phyloP scores from a whole-genome alignment of 2,888 invertebrate genomes.

The Aethes cnicana region DNA sequence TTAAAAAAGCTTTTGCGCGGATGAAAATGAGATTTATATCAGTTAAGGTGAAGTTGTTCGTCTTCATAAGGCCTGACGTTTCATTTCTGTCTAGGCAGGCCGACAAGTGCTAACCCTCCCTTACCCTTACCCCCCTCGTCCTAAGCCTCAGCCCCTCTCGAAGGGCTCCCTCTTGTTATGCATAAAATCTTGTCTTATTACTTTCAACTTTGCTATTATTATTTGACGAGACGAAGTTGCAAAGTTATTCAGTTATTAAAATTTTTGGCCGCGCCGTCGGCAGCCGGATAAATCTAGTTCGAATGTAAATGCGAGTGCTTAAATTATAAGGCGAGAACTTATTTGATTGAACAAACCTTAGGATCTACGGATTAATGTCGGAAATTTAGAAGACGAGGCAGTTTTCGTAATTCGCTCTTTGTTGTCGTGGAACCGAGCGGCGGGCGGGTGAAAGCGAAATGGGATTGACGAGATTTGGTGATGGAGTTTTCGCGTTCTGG shows the following conservation, averaged over 20 bases:
- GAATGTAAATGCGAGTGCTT: constrained; percentile 75
- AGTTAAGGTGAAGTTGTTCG: constrained; percentile 78
- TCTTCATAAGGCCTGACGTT: constrained; percentile 79
- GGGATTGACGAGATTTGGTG: constrained; percentile 41
- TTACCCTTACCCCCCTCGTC: constrained; percentile 42
- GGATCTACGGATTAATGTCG: constrained; percentile 71
- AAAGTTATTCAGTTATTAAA: constrained; percentile 82
- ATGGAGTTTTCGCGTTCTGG: constrained; percentile 35
- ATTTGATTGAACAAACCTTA: constrained; percentile 77
- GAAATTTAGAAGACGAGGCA: constrained; percentile 54
- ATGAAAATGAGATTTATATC: constrained; percentile 76
- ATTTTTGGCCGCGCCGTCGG: constrained; percentile 70
- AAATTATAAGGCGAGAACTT: constrained; percentile 77
- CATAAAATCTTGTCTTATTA: constrained; percentile 82
- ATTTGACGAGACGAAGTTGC: constrained; percentile 78
- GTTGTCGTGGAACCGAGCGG: constrained; percentile 41
- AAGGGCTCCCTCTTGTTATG: constrained; percentile 75
- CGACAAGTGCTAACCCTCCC: constrained; percentile 73
- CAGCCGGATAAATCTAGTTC: constrained; percentile 67
- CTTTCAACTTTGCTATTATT: constrained; percentile 81
- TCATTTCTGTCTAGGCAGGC: constrained; percentile 78
- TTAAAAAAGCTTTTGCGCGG: constrained; percentile 63
- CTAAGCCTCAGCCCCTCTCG: constrained; percentile 42
- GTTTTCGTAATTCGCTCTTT: constrained; percentile 53
- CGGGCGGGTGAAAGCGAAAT: constrained; percentile 44